Percentiles rank a stretch among this genome's conserved stretches.
Evolutionary conservation across 2,888 invertebrate species (phyloP).

Genomic region (Drosophila flavopinicola): DNA sequence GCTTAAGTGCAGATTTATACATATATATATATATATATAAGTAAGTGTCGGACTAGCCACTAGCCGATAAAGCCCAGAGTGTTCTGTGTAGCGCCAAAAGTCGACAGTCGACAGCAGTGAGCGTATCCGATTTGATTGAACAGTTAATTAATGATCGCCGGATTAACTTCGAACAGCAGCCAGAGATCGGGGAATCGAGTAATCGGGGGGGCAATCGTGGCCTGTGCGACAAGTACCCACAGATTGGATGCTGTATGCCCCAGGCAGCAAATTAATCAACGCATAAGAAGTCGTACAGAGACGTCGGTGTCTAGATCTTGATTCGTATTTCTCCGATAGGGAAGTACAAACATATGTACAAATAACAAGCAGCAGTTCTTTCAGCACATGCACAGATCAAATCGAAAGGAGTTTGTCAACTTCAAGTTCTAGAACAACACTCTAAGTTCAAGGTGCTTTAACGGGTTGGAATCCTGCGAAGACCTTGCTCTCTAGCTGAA

Average conservation of each 20-base stretch:
- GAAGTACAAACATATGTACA: constrained; percentile 38
- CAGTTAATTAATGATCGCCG: constrained; percentile 70
- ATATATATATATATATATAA: background rate
- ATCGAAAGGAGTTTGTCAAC: constrained; percentile 63
- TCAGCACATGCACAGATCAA: constrained; percentile 4
- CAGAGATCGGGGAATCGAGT: too few species aligned
- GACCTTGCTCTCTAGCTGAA: constrained; percentile 5
- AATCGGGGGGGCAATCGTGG: constrained; percentile 14
- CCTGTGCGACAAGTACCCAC: constrained; percentile 66
- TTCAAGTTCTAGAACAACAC: constrained; percentile 13
- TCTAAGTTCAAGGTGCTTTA: constrained; percentile 36
- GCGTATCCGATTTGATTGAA: constrained; percentile 74
- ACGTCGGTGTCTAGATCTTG: constrained; percentile 65
- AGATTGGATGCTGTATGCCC: constrained; percentile 65
- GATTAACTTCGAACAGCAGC: constrained; percentile 60
- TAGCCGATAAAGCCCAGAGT: constrained; percentile 28
- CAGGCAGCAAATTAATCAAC: constrained; percentile 73
- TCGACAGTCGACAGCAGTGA: constrained; percentile 35
- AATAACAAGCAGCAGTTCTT: constrained; percentile 22
- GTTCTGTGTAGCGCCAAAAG: constrained; percentile 43
- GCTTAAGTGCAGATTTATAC: background rate
- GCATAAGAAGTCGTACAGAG: constrained; percentile 39
- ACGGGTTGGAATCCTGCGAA: constrained; percentile 10
- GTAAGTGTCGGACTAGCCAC: constrained; percentile 5
- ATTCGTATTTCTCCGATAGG: constrained; percentile 44